Evolutionary conservation across 2,888 invertebrate genomes (phyloP), one percentile per base, ranked within the genome.

Genomic region (Tipula helvola): DNA sequence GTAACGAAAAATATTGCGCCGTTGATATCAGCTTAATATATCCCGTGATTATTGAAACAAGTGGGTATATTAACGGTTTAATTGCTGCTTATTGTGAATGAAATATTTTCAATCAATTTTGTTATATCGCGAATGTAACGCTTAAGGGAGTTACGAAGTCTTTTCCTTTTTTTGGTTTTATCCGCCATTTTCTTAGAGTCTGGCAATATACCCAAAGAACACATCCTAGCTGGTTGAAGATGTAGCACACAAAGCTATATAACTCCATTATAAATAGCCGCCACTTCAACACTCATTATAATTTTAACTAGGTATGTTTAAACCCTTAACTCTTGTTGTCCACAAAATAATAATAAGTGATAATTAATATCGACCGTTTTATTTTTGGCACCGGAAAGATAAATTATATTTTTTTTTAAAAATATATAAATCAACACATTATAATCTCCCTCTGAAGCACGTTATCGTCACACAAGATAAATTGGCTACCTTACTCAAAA

Each of bases 11-110:
- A 92, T 97, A 99, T 90, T 97, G 96, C 12, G 96, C 94, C 5
- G 98, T 97, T 2, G 98, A 97, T 88, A 97, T 95, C 87, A 99
- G 91, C 90, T 97, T 98, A 87, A 98, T 95, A 0, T 96, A 96
- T 87, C 98, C 98, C 42, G 95, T 94, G 88, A 96, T 95, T 84
- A 98, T 96, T 93, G 98, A 98, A 1, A 97, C 95, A 86, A 99
- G 92, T 0, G 99, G 99, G 92, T 98, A 98, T 36, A 97, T 92
- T 83, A 99, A 92, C 0, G 96, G 95, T 89, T 95, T 88, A 99
- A 90, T 89, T 95, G 95, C 2, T 90, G 89, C 83, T 90, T 90
- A 86, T 90, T 89, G 5, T 89, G 87, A 4, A 97, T 5, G 97
- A 95, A 0, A 98, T 95, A 88, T 95, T 95, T 88, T 95, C 93